A percentile compares a stretch with the other conserved stretches of the same genome.
phyloP scores from a whole-genome alignment of 2,797 vertebrate species.

The Amniataba percoides region DNA sequence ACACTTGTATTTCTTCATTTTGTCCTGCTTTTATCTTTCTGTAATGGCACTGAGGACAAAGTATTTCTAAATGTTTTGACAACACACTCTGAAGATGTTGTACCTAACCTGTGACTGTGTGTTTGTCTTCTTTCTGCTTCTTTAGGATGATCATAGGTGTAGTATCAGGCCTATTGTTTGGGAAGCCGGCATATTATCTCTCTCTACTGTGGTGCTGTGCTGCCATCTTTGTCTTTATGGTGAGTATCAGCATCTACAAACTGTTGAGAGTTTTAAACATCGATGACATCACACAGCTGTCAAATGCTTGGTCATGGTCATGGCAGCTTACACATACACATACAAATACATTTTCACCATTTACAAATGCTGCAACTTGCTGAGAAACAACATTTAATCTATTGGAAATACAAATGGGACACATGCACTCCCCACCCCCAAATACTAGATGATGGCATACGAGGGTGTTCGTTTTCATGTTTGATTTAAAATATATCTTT shows the following conservation, averaged over 20 bases:
- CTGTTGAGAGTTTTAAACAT: neutral
- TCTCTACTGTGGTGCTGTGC: slow-evolving; percentile 91
- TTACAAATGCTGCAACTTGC: neutral
- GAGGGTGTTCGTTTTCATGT: neutral
- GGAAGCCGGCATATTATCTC: slow-evolving; percentile 90
- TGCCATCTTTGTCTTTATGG: slow-evolving; percentile 93
- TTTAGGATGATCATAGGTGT: slow-evolving; percentile 93
- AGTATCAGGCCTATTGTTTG: slow-evolving; percentile 90
- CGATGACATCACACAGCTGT: neutral
- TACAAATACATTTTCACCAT: neutral
- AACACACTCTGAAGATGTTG: neutral
- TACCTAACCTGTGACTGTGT: neutral
- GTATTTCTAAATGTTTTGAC: neutral
- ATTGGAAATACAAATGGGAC: neutral
- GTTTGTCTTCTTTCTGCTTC: slow-evolving; percentile 15
- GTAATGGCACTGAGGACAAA: neutral
- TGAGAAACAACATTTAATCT: neutral
- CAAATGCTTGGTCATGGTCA: neutral
- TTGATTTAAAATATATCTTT: neutral
- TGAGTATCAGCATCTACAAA: slow-evolving; percentile 71
- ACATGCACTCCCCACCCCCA: too few species aligned
- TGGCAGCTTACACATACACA: neutral
- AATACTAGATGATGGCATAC: too few species aligned
- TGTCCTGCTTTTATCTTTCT: neutral
- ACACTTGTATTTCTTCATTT: neutral